Base-by-base conservation (phyloP, 1,140 invertebrate species). In the Trypoxylus dichotomus region DNA sequence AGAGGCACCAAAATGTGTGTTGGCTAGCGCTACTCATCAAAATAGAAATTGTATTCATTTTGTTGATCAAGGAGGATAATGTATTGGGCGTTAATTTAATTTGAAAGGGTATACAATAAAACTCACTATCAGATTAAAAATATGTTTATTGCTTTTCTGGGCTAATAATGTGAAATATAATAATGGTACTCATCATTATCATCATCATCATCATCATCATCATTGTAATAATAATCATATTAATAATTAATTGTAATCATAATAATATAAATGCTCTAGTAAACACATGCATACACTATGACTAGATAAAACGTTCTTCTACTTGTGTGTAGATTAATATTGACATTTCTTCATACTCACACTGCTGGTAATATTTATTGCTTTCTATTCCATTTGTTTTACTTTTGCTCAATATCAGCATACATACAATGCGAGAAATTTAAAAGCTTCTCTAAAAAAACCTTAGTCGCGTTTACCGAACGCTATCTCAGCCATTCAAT, bases 131-230 rank as follows among this genome's bases (percentile, higher is more conserved):
- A 82, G 83, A 84, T 84, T 84, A 83, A 84, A 84, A 84, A 84
- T 84, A 84, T 82, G 75, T 84, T 84, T 83, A 84, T 84, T 84
- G 83, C 83, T 84, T 84, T 79, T 81, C 79, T 77, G 83, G 82
- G 79, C 80, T 83, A 83, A 68, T 68, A 68, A 79, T 81, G 80
- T 82, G 81, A 81, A 81, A 81, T 81, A 83, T 82, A 81, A 82
- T 82, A 82, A 79, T 79, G 72, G 75, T 81, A 77, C 74, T 63
- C 43, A 79, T 76, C 73, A 79, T 74, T 37, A 74, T 74, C 19
- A 74, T 74, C 13, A 72, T 72, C 19, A 63, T 63, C 78, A 43
- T n/a, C n/a, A n/a, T n/a, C n/a, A n/a, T 43, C 47, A 54, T 54
- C 43, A 47, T 63, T 27, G 21, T 68, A 68, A 68, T 68, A 68